Base-by-base conservation (phyloP, 1,140 invertebrate genomes). In the Hyposmocoma kahamanoa region DNA sequence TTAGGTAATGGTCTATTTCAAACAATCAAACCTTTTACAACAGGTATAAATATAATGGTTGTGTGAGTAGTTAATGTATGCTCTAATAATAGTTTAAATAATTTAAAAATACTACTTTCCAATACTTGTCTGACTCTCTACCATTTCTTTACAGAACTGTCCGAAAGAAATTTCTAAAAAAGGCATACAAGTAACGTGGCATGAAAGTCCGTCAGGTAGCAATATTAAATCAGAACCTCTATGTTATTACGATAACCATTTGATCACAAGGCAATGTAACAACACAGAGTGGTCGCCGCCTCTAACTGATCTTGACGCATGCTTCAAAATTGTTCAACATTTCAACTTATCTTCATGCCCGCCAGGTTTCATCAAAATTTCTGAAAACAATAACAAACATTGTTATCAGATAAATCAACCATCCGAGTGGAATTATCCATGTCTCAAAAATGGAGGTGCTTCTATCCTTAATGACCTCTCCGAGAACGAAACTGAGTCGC, bases 401-500 rank as follows among this genome's bases (percentile, higher is more conserved):
- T 83, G 79, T 50, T 83, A 72, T 50, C 56, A 72, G 66, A 63
- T 77, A 9, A 47, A 44, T 49, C n/a, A 49, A 44, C 18, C 53
- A 5, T 56, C 70, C 1, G 18, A 49, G 5, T 83, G 79, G 79
- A 50, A 75, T 42, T 67, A 54, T 53, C 76, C 79, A 0, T 83
- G 79, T 52, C 61, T 72, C n/a, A 60, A 65, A 51, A 75, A 63
- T 49, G 75, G 76, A 2, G 73, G 69, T 38, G 73, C 72, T 44
- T 67, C 72, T 15, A 59, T 75, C 4, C 67, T 83, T 24, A 79
- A 69, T 0, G 65, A 83, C 42, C 55, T 83, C 20, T 56, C 42
- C 22, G 51, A 55, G 22, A 34, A 59, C 6, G 71, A 83, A 50
- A 32, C 67, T 0, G 42, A 59, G 3, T 63, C 64, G 4, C 30